A percentile compares a stretch with the other conserved stretches of the same genome.
These are phyloP conservation scores for Prionace glauca DNA, from an alignment of 2,797 vertebrate species.

Conservation along the genomic window DNA sequence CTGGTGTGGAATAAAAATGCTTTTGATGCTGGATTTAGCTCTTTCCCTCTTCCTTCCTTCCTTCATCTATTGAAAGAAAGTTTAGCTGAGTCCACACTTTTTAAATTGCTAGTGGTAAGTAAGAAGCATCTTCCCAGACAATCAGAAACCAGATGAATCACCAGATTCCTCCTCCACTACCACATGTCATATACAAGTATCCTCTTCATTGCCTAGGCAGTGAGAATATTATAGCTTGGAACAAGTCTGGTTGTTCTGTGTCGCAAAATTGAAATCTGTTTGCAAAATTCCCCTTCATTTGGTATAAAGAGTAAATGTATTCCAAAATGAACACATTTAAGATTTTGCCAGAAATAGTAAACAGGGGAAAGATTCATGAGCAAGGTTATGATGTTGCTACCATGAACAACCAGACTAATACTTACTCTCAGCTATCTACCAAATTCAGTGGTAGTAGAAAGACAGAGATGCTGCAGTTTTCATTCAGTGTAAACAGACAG, in stretches of 20 bases:
- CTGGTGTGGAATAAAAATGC: neutral
- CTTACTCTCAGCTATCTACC: neutral
- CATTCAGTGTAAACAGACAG: neutral
- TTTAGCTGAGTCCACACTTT: neutral
- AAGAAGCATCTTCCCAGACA: neutral
- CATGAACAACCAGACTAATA: neutral
- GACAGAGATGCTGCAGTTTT: neutral
- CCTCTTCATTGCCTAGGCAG: too few species aligned
- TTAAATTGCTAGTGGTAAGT: neutral
- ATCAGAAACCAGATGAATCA: neutral
- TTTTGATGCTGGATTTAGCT: neutral
- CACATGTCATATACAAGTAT: neutral
- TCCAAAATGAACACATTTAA: neutral
- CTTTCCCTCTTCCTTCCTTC: neutral
- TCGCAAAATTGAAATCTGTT: neutral
- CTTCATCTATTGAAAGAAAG: neutral
- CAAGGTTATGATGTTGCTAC: neutral
- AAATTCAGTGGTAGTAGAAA: neutral
- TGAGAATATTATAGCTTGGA: neutral
- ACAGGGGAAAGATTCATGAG: neutral
- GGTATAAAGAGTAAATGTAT: neutral
- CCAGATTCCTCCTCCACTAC: neutral
- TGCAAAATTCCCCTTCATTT: neutral
- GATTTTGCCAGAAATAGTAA: neutral
- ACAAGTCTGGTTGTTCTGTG: neutral